Percentiles rank a stretch among this genome's conserved stretches.
Conservation (phyloP, 2,113 vertebrate genomes). For the Tonatia bakeri region DNA sequence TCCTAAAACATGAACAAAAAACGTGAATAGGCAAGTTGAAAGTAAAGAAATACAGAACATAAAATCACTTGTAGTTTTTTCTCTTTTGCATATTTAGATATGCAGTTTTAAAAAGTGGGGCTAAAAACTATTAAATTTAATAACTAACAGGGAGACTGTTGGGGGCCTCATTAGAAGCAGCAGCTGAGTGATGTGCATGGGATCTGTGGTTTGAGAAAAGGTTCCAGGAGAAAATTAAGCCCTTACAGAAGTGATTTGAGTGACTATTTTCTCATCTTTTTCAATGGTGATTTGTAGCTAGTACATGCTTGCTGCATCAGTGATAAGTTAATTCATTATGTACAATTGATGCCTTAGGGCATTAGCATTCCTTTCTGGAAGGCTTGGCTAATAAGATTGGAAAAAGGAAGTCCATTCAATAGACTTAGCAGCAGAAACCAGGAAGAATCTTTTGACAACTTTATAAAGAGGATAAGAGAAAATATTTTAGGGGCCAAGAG, state of each 20-base stretch:
- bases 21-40: neutral
- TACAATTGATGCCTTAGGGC: neutral
- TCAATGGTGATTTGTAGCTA: neutral
- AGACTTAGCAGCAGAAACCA: neutral
- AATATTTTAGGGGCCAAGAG: neutral
- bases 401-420: neutral
- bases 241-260: neutral
- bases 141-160: neutral
- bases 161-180: neutral
- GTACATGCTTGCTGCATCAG: neutral
- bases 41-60: neutral
- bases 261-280: neutral
- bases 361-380: neutral
- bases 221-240: neutral
- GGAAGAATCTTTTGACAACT: neutral
- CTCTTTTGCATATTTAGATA: neutral
- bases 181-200: neutral
- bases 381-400: neutral
- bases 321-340: neutral
- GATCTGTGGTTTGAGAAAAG: neutral
- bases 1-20: neutral
- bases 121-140: neutral
- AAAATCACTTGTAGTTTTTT: neutral
- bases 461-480: neutral
- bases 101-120: neutral